Conservation (phyloP, 2,888 invertebrate genomes). For the Mythimna pallens region DNA sequence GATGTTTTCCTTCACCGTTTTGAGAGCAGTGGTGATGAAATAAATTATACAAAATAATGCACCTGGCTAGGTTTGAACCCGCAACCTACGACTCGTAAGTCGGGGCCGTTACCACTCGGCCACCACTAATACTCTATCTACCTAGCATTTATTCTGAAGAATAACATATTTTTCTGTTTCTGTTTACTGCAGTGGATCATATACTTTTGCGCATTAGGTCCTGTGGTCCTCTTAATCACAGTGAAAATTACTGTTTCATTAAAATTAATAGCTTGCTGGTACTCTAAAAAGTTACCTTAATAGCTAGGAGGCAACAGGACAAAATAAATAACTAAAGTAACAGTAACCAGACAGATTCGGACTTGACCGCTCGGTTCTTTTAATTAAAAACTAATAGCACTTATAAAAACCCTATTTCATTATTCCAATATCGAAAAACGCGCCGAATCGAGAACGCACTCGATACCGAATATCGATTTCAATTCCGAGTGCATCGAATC, state of each 20-base stretch:
- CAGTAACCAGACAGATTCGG: neutral
- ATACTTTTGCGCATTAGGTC: no score
- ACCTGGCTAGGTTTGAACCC: no score
- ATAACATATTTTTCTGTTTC: no score
- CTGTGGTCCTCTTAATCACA: neutral
- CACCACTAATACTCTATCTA: no score
- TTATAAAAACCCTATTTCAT: conserved; percentile 10
- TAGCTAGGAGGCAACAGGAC: neutral
- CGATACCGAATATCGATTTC: conserved; percentile 42
- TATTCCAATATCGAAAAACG: conserved; percentile 20
- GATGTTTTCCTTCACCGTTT: no score
- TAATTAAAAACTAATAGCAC: conserved; percentile 31
- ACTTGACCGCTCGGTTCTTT: conserved; percentile 11
- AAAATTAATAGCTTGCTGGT: neutral
- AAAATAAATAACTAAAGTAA: conserved; percentile 7
- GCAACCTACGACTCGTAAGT: no score
- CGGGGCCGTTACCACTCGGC: no score
- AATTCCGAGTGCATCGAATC: conserved; percentile 46
- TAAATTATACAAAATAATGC: no score
- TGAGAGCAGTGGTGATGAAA: no score
- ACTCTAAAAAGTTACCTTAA: neutral
- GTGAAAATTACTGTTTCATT: neutral
- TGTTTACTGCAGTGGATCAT: no score
- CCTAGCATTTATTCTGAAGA: no score
- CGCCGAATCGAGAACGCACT: neutral